Evolutionary conservation across 2,888 invertebrate species (phyloP).

Genomic region (Epiblema foenella): DNA sequence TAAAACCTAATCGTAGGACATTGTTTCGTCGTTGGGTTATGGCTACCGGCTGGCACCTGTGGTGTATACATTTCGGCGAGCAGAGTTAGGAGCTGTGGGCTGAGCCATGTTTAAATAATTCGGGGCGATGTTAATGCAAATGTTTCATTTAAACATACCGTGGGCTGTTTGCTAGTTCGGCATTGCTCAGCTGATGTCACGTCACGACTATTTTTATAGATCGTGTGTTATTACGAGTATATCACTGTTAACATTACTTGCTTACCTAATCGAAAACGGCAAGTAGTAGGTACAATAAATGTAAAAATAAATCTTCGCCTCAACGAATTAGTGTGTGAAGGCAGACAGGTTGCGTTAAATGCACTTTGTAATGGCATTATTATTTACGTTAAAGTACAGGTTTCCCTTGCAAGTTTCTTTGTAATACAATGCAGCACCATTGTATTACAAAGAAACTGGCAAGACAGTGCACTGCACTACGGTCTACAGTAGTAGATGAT

Average conservation of each 20-base stretch:
- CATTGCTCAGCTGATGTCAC: constrained; percentile 54
- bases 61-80: background rate
- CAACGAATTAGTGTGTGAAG: background rate
- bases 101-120: constrained; percentile 59
- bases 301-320: background rate
- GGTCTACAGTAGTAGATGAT: too few relatives aligned
- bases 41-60: background rate
- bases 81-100: constrained; percentile 56
- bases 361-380: background rate
- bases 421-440: too few relatives aligned
- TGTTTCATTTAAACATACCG: constrained; percentile 56
- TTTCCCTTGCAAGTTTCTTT: background rate
- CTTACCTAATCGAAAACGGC: background rate
- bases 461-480: too few relatives aligned
- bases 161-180: constrained; percentile 58
- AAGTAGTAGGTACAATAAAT: constrained; percentile 7
- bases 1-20: background rate
- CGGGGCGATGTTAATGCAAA: constrained; percentile 55
- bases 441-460: too few relatives aligned
- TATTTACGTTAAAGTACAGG: constrained; percentile 3
- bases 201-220: constrained; percentile 71
- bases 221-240: constrained; percentile 50
- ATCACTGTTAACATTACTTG: constrained; percentile 50
- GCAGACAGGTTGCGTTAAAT: constrained; percentile 1
- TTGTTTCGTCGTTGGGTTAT: background rate